Percentiles rank a stretch among this genome's conserved stretches.
These are phyloP conservation scores for Microplitis manilae DNA, from an alignment of 2,888 invertebrate genomes.

Conservation along the genomic window DNA sequence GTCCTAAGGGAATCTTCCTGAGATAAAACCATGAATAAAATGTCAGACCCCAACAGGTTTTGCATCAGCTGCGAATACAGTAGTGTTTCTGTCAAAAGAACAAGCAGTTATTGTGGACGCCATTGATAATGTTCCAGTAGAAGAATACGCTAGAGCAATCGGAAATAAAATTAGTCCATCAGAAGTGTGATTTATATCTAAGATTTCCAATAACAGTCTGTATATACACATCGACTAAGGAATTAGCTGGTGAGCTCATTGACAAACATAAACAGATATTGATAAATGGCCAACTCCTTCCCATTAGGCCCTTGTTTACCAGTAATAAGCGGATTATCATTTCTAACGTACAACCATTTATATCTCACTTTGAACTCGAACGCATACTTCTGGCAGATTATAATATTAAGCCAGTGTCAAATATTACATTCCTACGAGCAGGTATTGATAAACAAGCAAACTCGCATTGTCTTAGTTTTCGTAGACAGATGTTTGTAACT, in stretches of 20 bases:
- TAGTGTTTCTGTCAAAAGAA: constrained; percentile 26
- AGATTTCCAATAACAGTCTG: constrained; percentile 32
- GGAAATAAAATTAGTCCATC: constrained; percentile 6
- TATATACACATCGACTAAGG: constrained; percentile 22
- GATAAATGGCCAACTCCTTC: constrained; percentile 32
- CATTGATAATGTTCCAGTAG: constrained; percentile 8
- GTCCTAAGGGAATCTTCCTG: no score
- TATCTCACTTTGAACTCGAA: constrained; percentile 14
- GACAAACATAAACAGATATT: constrained; percentile 41
- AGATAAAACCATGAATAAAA: no score
- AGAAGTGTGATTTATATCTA: constrained; percentile 20
- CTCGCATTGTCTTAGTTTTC: no score
- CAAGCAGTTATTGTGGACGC: constrained; percentile 28
- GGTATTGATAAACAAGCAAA: no score
- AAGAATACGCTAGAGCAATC: constrained; percentile 28
- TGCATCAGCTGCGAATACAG: no score
- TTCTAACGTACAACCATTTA: constrained; percentile 24
- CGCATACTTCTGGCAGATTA: background rate
- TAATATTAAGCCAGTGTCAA: background rate
- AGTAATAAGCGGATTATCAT: constrained; percentile 26
- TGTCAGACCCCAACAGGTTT: no score
- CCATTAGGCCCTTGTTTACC: constrained; percentile 49
- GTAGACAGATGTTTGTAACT: background rate
- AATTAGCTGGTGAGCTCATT: constrained; percentile 24
- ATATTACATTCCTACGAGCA: background rate